Percentiles rank a stretch among this genome's conserved stretches.
These are phyloP conservation scores for Otus sunia DNA, from an alignment of 2,113 vertebrate genomes.

Conservation along the genomic window DNA sequence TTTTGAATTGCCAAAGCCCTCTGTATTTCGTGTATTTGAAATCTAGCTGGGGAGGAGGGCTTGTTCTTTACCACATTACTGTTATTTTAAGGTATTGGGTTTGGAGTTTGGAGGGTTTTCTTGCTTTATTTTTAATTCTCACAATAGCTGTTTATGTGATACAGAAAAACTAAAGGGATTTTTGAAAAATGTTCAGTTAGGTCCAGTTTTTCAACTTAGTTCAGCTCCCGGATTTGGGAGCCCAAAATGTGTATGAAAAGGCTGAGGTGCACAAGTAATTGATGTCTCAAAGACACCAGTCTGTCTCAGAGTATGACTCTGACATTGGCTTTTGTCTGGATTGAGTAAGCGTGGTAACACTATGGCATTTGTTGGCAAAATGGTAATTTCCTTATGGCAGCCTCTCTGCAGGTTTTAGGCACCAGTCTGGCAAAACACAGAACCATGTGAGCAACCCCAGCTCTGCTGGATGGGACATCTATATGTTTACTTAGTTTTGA, in stretches of 20 bases:
- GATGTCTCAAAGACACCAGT: neutral
- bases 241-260: neutral
- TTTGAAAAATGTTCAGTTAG: neutral
- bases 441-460: neutral
- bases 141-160: neutral
- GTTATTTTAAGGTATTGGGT: neutral
- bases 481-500: neutral
- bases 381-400: neutral
- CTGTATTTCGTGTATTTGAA: neutral
- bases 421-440: neutral
- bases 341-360: rapidly evolving
- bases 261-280: neutral
- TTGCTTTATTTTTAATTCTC: neutral
- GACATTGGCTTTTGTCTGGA: neutral
- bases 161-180: neutral
- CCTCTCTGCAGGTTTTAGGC: neutral
- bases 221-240: neutral
- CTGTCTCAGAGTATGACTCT: neutral
- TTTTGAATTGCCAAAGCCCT: neutral
- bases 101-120: neutral
- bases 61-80: neutral
- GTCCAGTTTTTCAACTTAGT: neutral
- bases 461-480: neutral
- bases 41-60: neutral
- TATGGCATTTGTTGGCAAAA: neutral